These are phyloP conservation scores for Lophura nycthemera DNA, from an alignment of 2,113 vertebrate species.

Conservation along the genomic window DNA sequence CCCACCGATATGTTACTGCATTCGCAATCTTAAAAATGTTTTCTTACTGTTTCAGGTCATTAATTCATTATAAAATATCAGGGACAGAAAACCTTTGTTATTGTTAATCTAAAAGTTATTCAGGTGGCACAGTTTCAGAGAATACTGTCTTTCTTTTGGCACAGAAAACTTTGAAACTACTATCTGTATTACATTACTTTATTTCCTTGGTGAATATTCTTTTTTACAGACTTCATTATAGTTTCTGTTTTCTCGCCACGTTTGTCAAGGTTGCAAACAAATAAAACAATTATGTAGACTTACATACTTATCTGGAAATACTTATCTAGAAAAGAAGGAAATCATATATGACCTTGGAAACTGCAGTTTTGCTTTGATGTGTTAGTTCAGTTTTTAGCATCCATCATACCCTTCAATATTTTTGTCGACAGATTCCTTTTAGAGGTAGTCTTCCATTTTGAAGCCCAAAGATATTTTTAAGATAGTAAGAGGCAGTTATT, in stretches of 20 bases:
- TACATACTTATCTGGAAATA: slow-evolving; percentile 26
- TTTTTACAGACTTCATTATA: neutral
- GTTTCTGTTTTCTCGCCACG: neutral
- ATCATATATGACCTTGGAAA: slow-evolving; percentile 17
- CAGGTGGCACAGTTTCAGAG: neutral
- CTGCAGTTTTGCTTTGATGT: slow-evolving; percentile 60
- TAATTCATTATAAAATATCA: neutral
- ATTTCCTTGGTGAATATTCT: neutral
- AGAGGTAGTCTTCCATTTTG: slow-evolving; percentile 51
- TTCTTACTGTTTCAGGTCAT: neutral
- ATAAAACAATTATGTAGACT: neutral
- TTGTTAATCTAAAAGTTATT: neutral
- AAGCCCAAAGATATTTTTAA: slow-evolving; percentile 5
- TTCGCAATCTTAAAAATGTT: neutral
- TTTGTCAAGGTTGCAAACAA: slow-evolving; percentile 26
- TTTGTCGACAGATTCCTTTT: slow-evolving; percentile 60
- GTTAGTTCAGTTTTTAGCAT: slow-evolving; percentile 33
- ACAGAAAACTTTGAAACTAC: neutral
- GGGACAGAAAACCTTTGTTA: too few species aligned
- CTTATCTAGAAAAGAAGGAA: neutral
- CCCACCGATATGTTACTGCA: neutral
- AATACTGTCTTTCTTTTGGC: neutral
- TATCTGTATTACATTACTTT: neutral
- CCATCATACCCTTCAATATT: slow-evolving; percentile 58
- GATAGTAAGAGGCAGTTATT: slow-evolving; percentile 56